phyloP scores from a whole-genome alignment of 2,113 vertebrate genomes.

The Corythoichthys intestinalis region DNA sequence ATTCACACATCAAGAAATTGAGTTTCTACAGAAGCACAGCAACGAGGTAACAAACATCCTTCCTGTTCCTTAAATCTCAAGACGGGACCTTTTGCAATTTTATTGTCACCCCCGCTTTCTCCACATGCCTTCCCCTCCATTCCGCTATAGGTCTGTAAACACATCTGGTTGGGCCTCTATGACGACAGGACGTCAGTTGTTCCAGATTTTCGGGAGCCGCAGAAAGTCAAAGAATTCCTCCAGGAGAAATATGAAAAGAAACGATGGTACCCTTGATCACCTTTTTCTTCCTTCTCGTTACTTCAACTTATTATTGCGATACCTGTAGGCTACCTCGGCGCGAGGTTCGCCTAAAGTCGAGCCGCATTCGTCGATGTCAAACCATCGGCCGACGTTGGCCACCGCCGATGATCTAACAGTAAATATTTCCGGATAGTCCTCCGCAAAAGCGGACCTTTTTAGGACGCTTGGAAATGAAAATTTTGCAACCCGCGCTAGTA shows the following conservation, averaged over 20 bases:
- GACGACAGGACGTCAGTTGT: conserved; percentile 95
- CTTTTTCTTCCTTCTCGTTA: not conserved
- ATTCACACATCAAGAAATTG: conserved; percentile 98
- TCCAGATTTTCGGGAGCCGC: conserved; percentile 97
- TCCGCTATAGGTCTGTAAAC: conserved; percentile 86
- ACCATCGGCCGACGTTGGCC: no score
- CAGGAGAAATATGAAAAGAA: conserved; percentile 99
- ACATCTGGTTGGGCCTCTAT: conserved; percentile 98
- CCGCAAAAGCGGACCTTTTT: no score
- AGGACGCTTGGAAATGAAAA: no score
- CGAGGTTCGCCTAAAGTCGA: no score
- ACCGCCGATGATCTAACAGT: no score
- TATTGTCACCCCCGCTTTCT: conserved; percentile 36
- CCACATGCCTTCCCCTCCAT: conserved; percentile 18
- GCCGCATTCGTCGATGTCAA: no score
- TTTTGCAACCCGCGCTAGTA: no score
- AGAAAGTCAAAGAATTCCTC: conserved; percentile 98
- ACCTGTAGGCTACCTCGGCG: no score
- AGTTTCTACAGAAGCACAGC: conserved; percentile 96
- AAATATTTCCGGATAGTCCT: no score
- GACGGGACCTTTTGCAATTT: no score
- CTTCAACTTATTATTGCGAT: not conserved
- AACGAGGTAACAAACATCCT: conserved; percentile 81
- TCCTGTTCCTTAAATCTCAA: not conserved
- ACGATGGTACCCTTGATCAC: conserved; percentile 82